A percentile compares a stretch with the other conserved stretches of the same genome.
phyloP scores from a whole-genome alignment of 1,140 invertebrate genomes.

The Pinna nobilis region DNA sequence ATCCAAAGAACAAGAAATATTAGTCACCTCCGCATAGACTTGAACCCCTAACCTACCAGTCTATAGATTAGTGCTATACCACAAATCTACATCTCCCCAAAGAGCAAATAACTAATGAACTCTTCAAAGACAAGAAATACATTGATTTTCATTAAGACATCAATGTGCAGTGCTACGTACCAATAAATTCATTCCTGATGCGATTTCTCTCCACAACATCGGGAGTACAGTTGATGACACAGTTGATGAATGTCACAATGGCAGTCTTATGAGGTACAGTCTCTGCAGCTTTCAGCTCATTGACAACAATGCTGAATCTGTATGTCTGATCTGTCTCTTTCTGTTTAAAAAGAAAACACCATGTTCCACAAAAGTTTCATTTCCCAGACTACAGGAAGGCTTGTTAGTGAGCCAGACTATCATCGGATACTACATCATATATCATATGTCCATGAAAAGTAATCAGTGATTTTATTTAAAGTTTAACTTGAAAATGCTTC shows the following conservation, averaged over 20 bases:
- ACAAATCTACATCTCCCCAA: neutral
- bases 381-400: too few species aligned
- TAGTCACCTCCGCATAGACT: too few species aligned
- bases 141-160: too few species aligned
- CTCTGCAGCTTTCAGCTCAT: constrained; percentile 87
- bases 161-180: too few species aligned
- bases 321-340: constrained; percentile 74
- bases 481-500: too few species aligned
- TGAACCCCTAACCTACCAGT: too few species aligned
- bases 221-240: constrained; percentile 91
- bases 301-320: constrained; percentile 89
- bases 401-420: too few species aligned
- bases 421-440: too few species aligned
- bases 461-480: too few species aligned
- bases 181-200: constrained; percentile 95
- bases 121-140: neutral
- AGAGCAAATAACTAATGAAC: neutral
- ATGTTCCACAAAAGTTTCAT: neutral
- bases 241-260: constrained; percentile 94
- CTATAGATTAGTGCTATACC: neutral
- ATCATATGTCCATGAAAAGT: too few species aligned
- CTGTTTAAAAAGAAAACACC: constrained; percentile 47
- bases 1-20: too few species aligned
- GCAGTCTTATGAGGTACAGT: constrained; percentile 91
- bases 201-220: constrained; percentile 88